Evolutionary conservation across 2,113 vertebrate species (phyloP).

Genomic region (Garra rufa): DNA sequence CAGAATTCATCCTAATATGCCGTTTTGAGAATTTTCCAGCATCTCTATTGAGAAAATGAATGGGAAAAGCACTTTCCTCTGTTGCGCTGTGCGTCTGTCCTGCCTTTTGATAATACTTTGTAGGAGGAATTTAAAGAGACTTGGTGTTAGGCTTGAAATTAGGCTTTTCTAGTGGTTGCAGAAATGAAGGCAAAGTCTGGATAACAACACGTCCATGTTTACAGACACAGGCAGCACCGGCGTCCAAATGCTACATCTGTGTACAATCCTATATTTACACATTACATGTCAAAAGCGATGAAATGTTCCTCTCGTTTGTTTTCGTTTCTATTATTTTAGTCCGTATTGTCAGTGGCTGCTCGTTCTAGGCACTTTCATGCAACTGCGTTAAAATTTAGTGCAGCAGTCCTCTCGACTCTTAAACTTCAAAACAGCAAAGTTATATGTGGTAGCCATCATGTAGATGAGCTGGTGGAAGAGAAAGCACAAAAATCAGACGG

Average conservation of each 20-base stretch:
- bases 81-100: not conserved
- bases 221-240: not conserved
- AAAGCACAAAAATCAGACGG: conserved; percentile 85
- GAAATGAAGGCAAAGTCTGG: not conserved
- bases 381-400: conserved; percentile 97
- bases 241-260: conserved; percentile 56
- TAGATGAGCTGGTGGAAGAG: conserved; percentile 99
- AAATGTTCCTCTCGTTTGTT: conserved; percentile 66
- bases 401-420: conserved; percentile 99
- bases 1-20: not conserved
- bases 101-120: not conserved
- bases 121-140: not conserved
- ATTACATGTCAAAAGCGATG: conserved; percentile 74
- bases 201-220: conserved; percentile 10
- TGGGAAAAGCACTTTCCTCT: not conserved
- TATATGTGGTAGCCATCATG: conserved; percentile 99
- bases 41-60: not conserved
- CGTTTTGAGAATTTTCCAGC: not conserved
- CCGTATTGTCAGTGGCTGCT: conserved; percentile 86
- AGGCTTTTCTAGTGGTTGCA: not conserved
- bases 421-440: conserved; percentile 99
- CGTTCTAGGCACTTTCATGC: conserved; percentile 64
- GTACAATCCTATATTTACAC: conserved; percentile 92
- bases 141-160: not conserved
- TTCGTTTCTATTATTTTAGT: conserved; percentile 81